Conservation (phyloP, 92 coral and sea anemone species). For the Plumapathes pennacea region DNA sequence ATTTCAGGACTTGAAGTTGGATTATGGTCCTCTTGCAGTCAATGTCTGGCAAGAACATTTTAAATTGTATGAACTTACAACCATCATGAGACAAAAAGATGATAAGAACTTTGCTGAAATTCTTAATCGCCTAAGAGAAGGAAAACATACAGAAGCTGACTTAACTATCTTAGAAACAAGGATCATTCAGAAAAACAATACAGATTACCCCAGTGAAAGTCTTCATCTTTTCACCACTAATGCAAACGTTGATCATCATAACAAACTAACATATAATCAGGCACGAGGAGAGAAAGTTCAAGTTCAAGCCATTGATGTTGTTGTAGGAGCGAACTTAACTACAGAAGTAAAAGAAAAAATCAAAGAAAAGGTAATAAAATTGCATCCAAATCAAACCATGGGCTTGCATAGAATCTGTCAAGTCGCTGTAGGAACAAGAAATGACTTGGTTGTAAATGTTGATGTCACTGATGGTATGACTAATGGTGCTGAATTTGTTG, state of each 20-base stretch:
- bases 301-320: conserved; percentile 46
- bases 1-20: conserved; percentile 34
- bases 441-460: conserved; percentile 66
- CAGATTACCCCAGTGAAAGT: conserved; percentile 16
- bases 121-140: conserved; percentile 63
- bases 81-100: conserved; percentile 70
- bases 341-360: conserved; percentile 42
- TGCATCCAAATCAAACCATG: conserved; percentile 62
- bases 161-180: conserved; percentile 23
- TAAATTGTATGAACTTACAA: conserved; percentile 46
- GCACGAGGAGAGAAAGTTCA: conserved; percentile 44
- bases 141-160: conserved; percentile 55
- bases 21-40: conserved; percentile 55
- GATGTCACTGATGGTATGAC: conserved; percentile 50
- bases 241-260: conserved; percentile 38
- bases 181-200: conserved; percentile 12
- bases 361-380: conserved; percentile 48
- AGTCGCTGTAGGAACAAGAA: conserved; percentile 50
- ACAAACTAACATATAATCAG: conserved; percentile 12
- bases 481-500: conserved; percentile 61
- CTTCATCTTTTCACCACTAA: conserved; percentile 61
- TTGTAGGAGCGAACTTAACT: conserved; percentile 63
- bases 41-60: conserved; percentile 52
- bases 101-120: conserved; percentile 69
- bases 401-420: conserved; percentile 27